Evolutionary conservation across 2,888 invertebrate species (phyloP).

Genomic region (Merodon equestris): DNA sequence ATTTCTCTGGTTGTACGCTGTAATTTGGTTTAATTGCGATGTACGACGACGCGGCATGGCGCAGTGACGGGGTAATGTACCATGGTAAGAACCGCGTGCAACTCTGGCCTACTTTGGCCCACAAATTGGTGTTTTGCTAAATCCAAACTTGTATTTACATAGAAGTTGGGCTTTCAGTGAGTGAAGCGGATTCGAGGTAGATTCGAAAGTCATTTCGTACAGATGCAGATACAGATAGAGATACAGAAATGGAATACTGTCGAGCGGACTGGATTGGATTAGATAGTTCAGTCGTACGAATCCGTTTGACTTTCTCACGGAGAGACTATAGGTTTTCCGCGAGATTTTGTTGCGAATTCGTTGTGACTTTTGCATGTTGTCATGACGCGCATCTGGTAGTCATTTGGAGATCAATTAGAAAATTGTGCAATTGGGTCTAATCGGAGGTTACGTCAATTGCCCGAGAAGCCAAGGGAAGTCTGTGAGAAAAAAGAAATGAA

Average conservation of each 20-base stretch:
- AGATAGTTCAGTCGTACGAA: slow-evolving; percentile 29
- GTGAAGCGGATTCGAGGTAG: neutral
- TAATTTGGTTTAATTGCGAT: slow-evolving; percentile 63
- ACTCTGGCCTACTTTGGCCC: slow-evolving; percentile 52
- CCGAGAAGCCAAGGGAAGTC: too few species aligned
- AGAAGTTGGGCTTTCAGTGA: slow-evolving; percentile 14
- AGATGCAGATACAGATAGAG: too few species aligned
- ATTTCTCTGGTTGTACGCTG: slow-evolving; percentile 53
- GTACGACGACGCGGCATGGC: slow-evolving; percentile 33
- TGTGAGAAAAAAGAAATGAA: too few species aligned
- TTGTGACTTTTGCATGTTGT: neutral
- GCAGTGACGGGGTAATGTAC: too few species aligned
- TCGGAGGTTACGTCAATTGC: too few species aligned
- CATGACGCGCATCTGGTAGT: too few species aligned
- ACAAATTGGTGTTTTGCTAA: slow-evolving; percentile 53
- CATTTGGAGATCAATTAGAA: too few species aligned
- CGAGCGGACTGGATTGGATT: slow-evolving; percentile 20
- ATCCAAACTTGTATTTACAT: slow-evolving; percentile 49
- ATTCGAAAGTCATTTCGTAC: slow-evolving; percentile 57
- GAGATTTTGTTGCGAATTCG: slow-evolving; percentile 35
- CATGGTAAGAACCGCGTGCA: too few species aligned
- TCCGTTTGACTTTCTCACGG: slow-evolving; percentile 55
- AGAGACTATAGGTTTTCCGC: slow-evolving; percentile 12
- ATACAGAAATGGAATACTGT: slow-evolving; percentile 3
- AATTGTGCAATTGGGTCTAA: too few species aligned